A percentile compares a stretch with the other conserved stretches of the same genome.
phyloP scores from a whole-genome alignment of 2,888 invertebrate genomes.

The Lasiommata megera region DNA sequence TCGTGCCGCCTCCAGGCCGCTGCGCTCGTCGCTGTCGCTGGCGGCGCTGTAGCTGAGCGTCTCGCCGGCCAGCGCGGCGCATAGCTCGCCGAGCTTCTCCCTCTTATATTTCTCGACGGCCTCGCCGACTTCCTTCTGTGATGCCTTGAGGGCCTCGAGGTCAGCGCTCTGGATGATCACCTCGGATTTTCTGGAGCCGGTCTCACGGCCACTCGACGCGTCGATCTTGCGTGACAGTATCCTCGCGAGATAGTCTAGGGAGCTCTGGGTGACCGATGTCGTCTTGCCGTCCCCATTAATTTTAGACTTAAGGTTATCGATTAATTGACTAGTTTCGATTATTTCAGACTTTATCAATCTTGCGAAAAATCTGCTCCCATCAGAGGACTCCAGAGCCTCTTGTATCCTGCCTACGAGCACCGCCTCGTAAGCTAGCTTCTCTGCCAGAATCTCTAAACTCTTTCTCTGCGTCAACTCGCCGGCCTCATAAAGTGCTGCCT shows the following conservation, averaged over 20 bases:
- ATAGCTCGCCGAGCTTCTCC: slow-evolving; percentile 85
- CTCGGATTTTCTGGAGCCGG: slow-evolving; percentile 54
- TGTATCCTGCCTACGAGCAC: slow-evolving; percentile 86
- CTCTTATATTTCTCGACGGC: slow-evolving; percentile 84
- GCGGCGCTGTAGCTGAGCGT: slow-evolving; percentile 82
- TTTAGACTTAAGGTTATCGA: slow-evolving; percentile 86
- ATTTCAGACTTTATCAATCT: slow-evolving; percentile 85
- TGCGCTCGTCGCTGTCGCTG: slow-evolving; percentile 63
- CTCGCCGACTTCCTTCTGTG: slow-evolving; percentile 83
- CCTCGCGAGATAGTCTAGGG: slow-evolving; percentile 87
- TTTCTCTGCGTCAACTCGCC: slow-evolving; percentile 86
- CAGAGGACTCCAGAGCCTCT: slow-evolving; percentile 83
- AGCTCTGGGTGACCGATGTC: slow-evolving; percentile 60
- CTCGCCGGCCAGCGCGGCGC: slow-evolving; percentile 86
- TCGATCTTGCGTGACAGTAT: slow-evolving; percentile 87
- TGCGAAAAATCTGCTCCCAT: slow-evolving; percentile 81
- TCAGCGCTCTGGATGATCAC: slow-evolving; percentile 70
- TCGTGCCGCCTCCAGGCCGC: slow-evolving; percentile 82
- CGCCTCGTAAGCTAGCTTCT: slow-evolving; percentile 90
- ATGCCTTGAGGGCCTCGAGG: slow-evolving; percentile 73
- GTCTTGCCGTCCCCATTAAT: slow-evolving; percentile 78
- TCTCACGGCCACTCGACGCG: slow-evolving; percentile 53
- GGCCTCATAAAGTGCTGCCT: slow-evolving; percentile 83
- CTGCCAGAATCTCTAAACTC: slow-evolving; percentile 87
- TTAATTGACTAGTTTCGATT: slow-evolving; percentile 88